Base-by-base conservation (phyloP, 37 sponge, comb jelly and placozoan genomes). In the Ianthella basta region DNA sequence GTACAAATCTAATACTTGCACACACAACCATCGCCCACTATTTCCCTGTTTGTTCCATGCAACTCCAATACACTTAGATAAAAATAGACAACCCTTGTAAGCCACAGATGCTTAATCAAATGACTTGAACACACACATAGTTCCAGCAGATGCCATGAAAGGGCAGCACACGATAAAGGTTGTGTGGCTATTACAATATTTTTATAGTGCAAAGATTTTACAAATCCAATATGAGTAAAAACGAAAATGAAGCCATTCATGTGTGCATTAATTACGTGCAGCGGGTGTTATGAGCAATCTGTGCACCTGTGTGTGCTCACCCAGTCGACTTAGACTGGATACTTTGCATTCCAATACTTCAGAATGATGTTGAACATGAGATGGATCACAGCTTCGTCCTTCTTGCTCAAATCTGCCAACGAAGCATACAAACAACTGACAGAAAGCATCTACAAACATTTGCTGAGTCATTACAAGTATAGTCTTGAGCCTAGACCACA, bases 301-400 rank as follows among this genome's bases (percentile, higher is more conserved):
- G 64, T 61, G 64, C 10, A 29, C 10, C 24, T 61, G 64, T 61
- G 29, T 2, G 13, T 10, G 10, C 29, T 29, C 29, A 13, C 10
- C 10, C 24, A 61, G 64, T 61, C 5, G 10, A 61, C 5, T 5
- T 61, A 29, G 13, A 61, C 64, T 13, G 64, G 29, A n/a, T 61
- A 27, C 64, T 61, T 6, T 20, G 32, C 40, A 44, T 75, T 75
- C 38, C 37, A 75, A 90, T 91, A 93, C 68, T 93, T 90, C 12
- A 90, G 69, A 50, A 90, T 85, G 27, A 41, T 72, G 73, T 50
- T 87, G 66, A 93, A 90, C 94, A 93, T 85, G 65, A 87, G 87
- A 80, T 88, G 80, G 20, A 93, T 87, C 38, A 88, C 91, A 79
- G 91, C 82, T 55, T 83, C 80, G 0, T 65, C 39, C 25, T 61